Base-by-base conservation (phyloP, 1,140 invertebrate genomes). In the Zaprionus inermis region DNA sequence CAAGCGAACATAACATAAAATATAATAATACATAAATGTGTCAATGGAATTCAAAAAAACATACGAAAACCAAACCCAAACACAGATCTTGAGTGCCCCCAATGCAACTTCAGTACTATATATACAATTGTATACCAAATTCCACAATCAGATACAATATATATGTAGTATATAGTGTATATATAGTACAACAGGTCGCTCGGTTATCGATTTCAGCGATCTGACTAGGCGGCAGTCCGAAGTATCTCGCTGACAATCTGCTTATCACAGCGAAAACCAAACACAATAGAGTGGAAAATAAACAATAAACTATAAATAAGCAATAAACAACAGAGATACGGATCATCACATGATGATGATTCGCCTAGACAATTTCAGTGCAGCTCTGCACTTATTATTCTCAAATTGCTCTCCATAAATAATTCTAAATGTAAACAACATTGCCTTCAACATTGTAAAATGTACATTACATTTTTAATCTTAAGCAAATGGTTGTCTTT, bases 31-130 rank as follows among this genome's bases (percentile, higher is more conserved):
- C 76, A 89, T 88, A 89, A 89, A 88, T 89, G 84, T 89, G 84
- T 89, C 84, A 89, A 89, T 89, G 80, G 81, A 84, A 89, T 76
- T 89, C 70, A 89, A 74, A 89, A 89, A 89, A 89, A 80, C 74
- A 84, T 89, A 78, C 18, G 67, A 59, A 69, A 82, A 86, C 18
- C 44, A 60, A 60, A 36, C 30, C n/a, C 14, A 34, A 64, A 54
- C 4, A 36, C 7, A 46, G 16, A 52, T 49, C 24, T 58, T 34
- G 44, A 59, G 24, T 72, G 66, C 44, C 55, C 69, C 34, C 14
- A 30, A 57, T 52, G 41, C 59, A 46, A 11, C 16, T 5, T 34
- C 16, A 51, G 18, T 24, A n/a, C 7, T 38, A 32, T 7, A 38
- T 44, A 22, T 28, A 12, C 2, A 54, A 38, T 20, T 28, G 34